These are phyloP conservation scores for Selenia dentaria DNA, from an alignment of 2,888 invertebrate genomes.

Conservation along the genomic window DNA sequence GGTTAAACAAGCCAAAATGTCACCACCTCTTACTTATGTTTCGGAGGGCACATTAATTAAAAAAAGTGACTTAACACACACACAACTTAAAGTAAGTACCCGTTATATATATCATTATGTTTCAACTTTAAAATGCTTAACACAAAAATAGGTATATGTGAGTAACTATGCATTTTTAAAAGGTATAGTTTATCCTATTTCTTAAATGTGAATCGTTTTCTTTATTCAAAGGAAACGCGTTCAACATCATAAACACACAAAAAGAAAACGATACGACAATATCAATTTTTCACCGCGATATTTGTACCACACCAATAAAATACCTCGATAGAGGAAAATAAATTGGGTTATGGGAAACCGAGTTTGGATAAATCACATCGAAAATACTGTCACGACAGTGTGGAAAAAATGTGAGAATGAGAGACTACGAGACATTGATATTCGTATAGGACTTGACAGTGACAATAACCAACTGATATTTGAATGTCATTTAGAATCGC, in stretches of 20 bases:
- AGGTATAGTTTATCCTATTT: not conserved
- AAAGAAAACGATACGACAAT: slow-evolving; percentile 23
- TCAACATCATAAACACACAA: slow-evolving; percentile 16
- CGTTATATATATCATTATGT: no score
- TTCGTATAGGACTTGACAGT: slow-evolving; percentile 1
- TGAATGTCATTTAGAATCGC: not conserved
- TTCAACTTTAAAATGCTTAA: no score
- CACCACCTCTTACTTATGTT: no score
- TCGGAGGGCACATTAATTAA: no score
- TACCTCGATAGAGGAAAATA: slow-evolving; percentile 58
- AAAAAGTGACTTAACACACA: no score
- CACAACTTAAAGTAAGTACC: no score
- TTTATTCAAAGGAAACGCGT: slow-evolving; percentile 11
- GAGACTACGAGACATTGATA: slow-evolving; percentile 50
- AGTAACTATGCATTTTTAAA: no score
- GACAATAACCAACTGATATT: not conserved
- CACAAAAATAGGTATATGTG: no score
- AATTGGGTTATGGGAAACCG: slow-evolving; percentile 78
- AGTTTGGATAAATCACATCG: slow-evolving; percentile 73
- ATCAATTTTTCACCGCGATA: slow-evolving; percentile 34
- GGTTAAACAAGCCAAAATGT: no score
- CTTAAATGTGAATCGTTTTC: slow-evolving; percentile 3
- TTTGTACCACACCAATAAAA: slow-evolving; percentile 49
- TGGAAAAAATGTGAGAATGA: slow-evolving; percentile 66
- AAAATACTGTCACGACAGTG: slow-evolving; percentile 76